Percentiles rank a stretch among this genome's conserved stretches.
Conservation (phyloP, 2,113 vertebrate species). For the Eudyptes chrysolophus region DNA sequence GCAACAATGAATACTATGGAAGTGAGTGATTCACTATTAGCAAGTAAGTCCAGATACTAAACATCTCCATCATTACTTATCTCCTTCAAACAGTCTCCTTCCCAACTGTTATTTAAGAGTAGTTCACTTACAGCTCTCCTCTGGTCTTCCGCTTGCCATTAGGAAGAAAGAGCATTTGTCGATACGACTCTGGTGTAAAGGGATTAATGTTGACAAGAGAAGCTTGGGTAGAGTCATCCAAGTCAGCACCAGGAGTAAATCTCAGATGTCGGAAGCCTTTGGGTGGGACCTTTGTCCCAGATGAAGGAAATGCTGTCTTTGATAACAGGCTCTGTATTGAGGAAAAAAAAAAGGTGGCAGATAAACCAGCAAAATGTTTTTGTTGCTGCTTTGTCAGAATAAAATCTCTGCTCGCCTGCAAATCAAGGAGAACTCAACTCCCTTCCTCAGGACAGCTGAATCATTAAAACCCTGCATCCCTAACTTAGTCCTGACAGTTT, state of each 20-base stretch:
- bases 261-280: constrained; percentile 64
- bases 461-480: background rate
- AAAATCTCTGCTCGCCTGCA: background rate
- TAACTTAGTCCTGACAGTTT: background rate
- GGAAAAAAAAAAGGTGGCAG: background rate
- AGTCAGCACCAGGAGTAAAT: constrained; percentile 44
- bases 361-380: background rate
- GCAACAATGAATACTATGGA: background rate
- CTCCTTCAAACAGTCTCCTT: background rate
- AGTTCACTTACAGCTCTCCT: constrained; percentile 72
- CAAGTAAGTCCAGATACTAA: background rate
- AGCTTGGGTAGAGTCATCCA: constrained; percentile 40
- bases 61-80: background rate
- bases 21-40: background rate
- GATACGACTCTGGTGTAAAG: constrained; percentile 87
- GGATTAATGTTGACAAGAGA: constrained; percentile 91
- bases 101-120: background rate
- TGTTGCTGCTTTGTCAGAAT: background rate
- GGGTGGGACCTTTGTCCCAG: constrained; percentile 65
- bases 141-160: constrained; percentile 75
- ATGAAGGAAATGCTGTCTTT: constrained; percentile 73
- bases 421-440: background rate
- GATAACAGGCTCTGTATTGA: constrained; percentile 79
- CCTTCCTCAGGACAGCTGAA: background rate
- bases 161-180: constrained; percentile 63